Evolutionary conservation across 2,888 invertebrate species (phyloP).

Genomic region (Troides aeacus): DNA sequence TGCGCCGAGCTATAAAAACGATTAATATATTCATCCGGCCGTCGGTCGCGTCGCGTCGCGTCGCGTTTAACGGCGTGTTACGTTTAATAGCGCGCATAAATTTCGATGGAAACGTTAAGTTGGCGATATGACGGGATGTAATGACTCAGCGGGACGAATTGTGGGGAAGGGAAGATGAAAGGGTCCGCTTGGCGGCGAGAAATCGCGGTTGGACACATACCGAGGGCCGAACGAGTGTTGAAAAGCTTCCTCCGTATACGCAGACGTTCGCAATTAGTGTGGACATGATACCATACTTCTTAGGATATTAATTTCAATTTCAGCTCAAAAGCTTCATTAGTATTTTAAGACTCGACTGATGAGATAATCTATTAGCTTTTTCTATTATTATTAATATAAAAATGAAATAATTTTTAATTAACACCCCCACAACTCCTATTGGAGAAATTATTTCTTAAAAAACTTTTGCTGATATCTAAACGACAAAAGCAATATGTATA

Average conservation of each 20-base stretch:
- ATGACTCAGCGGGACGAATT: constrained; percentile 10
- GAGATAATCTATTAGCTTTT: no score
- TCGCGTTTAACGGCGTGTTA: constrained; percentile 7
- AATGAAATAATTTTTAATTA: no score
- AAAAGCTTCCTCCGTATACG: constrained; percentile 5
- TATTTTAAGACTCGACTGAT: no score
- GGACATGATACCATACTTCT: no score
- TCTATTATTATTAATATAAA: no score
- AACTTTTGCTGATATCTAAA: no score
- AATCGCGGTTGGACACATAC: constrained; percentile 3
- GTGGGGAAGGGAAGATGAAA: constrained; percentile 8
- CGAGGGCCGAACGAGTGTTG: neutral
- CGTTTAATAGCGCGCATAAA: constrained; percentile 10
- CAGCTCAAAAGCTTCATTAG: no score
- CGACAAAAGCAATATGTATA: no score
- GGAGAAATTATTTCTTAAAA: no score
- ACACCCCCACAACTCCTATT: no score
- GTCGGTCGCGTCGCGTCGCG: constrained; percentile 9
- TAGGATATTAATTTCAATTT: no score
- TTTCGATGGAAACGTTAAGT: constrained; percentile 11
- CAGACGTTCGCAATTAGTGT: neutral
- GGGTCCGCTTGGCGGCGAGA: constrained; percentile 1
- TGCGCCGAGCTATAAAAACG: constrained; percentile 1
- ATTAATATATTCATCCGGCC: constrained; percentile 19
- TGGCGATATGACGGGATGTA: constrained; percentile 13